phyloP scores from a whole-genome alignment of 2,888 invertebrate genomes.

The Hecatera dysodea region DNA sequence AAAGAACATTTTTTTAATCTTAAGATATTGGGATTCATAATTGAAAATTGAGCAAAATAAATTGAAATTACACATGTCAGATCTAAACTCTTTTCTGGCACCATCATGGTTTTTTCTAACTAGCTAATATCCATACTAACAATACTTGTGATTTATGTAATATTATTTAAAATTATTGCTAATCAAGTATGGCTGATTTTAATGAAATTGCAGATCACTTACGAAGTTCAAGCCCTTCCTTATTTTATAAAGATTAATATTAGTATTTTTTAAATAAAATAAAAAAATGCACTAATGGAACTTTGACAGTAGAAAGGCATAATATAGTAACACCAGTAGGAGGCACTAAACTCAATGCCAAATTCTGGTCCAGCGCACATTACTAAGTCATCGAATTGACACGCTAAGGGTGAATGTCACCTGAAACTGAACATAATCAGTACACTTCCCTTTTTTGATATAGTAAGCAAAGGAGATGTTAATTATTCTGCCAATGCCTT shows the following conservation, averaged over 20 bases:
- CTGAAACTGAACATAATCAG: neutral
- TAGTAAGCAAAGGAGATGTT: neutral
- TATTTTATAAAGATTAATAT: conserved; percentile 31
- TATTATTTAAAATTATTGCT: conserved; percentile 57
- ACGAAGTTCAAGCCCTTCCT: conserved; percentile 31
- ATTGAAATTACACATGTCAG: conserved; percentile 57
- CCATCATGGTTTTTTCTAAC: conserved; percentile 72
- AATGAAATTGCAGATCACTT: conserved; percentile 41
- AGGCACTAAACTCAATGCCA: neutral
- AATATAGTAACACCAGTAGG: conserved; percentile 20
- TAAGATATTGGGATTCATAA: conserved; percentile 23
- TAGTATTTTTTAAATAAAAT: conserved; percentile 11
- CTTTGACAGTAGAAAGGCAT: conserved; percentile 60
- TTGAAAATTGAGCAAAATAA: conserved; percentile 61
- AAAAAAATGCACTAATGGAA: conserved; percentile 43
- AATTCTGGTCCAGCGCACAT: neutral
- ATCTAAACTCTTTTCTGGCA: conserved; percentile 74
- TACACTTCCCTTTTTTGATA: neutral
- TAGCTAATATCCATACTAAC: conserved; percentile 45
- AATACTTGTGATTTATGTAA: conserved; percentile 55
- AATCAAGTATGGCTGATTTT: conserved; percentile 57
- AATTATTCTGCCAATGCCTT: neutral
- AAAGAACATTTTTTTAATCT: neutral
- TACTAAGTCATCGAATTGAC: neutral
- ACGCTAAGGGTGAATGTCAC: neutral